Conservation (phyloP, 2,888 invertebrate species). For the Uloborus plumipes region DNA sequence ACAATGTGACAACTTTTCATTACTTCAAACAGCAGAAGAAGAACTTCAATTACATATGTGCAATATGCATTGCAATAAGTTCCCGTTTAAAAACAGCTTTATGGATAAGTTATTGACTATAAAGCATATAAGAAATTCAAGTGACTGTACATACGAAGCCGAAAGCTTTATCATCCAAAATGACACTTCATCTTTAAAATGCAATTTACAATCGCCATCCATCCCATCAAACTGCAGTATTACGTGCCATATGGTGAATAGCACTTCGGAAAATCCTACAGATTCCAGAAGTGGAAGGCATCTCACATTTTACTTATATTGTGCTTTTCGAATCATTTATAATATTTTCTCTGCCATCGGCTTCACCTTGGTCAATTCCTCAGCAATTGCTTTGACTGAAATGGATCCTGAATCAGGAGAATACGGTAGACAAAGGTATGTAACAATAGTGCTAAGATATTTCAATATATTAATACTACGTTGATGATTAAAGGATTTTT, state of each 20-base stretch:
- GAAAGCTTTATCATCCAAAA: background rate
- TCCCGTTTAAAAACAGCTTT: background rate
- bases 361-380: conserved; percentile 92
- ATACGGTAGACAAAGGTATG: conserved; percentile 71
- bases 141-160: background rate
- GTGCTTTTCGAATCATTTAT: conserved; percentile 82
- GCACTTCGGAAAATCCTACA: background rate
- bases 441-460: background rate
- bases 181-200: background rate
- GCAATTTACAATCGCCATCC: background rate
- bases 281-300: background rate
- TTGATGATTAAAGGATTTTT: no score
- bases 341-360: conserved; percentile 86
- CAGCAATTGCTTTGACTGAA: conserved; percentile 84
- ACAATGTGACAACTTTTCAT: no score
- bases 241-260: conserved; percentile 14
- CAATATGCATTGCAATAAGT: background rate
- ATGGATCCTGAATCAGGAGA: conserved; percentile 77
- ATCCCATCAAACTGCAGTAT: conserved; percentile 31
- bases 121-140: background rate
- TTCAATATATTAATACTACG: no score
- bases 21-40: no score
- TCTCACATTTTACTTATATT: conserved; percentile 85
- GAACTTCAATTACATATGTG: no score
- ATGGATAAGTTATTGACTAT: background rate